phyloP scores from a whole-genome alignment of 2,113 vertebrate genomes.

The Forbesichthys papilliferus region DNA sequence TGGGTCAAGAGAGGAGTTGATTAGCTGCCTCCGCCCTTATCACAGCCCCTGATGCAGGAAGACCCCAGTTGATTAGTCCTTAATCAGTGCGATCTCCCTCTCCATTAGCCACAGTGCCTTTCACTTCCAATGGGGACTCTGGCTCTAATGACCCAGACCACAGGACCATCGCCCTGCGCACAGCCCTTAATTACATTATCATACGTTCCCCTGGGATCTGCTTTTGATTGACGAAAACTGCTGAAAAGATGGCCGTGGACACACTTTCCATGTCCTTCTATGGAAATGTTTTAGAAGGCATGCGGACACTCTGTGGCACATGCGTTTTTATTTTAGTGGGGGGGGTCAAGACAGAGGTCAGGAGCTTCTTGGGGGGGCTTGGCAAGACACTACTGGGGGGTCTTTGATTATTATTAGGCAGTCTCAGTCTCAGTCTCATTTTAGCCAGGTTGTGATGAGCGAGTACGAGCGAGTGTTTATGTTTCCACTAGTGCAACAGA shows the following conservation, averaged over 20 bases:
- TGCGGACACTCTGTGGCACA: not conserved
- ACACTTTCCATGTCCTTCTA: not conserved
- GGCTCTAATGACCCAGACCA: not conserved
- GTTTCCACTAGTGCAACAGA: no score
- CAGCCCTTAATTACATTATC: conserved; percentile 49
- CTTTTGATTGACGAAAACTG: not conserved
- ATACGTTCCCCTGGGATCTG: not conserved
- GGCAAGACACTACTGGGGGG: not conserved
- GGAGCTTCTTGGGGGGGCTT: no score
- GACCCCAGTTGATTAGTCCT: conserved; percentile 41
- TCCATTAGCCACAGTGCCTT: conserved; percentile 45
- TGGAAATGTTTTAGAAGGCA: not conserved
- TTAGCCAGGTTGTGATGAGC: no score
- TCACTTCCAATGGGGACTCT: conserved; percentile 3
- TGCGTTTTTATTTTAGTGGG: not conserved
- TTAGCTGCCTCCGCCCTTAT: conserved; percentile 35
- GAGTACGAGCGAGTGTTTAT: no score
- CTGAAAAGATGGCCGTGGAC: not conserved
- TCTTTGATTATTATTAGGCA: not conserved
- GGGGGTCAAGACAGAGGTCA: no score
- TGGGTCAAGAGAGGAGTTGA: conserved; percentile 34
- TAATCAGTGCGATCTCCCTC: conserved; percentile 44
- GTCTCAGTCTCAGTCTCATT: no score
- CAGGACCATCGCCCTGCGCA: not conserved
- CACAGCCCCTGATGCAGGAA: conserved; percentile 44